These are phyloP conservation scores for Phymorhynchus buccinoides DNA, from an alignment of 1,140 invertebrate species.

Conservation along the genomic window DNA sequence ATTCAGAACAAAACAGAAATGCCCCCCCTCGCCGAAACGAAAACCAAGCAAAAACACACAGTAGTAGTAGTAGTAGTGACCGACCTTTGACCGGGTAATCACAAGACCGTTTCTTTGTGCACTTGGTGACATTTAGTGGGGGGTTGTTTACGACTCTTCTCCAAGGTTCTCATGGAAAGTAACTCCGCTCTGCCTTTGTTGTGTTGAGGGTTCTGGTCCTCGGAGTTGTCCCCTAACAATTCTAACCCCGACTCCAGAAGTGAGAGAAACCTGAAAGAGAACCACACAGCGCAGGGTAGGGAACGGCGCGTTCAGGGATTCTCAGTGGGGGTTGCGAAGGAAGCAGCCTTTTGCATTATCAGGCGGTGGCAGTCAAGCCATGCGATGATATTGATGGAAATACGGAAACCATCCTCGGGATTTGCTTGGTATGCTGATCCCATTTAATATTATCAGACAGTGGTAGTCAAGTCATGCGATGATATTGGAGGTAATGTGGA, in stretches of 20 bases:
- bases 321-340: background rate
- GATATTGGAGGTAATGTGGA: no score
- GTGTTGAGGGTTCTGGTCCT: constrained; percentile 12
- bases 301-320: background rate
- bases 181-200: background rate
- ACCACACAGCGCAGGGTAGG: background rate
- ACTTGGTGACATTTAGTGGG: no score
- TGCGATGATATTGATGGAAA: background rate
- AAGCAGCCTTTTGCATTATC: background rate
- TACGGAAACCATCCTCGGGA: no score
- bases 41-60: no score
- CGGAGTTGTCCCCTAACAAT: constrained; percentile 31
- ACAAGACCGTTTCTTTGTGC: constrained; percentile 14
- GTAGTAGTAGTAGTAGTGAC: no score
- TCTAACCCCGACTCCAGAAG: constrained; percentile 29
- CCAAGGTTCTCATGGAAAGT: background rate
- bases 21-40: no score
- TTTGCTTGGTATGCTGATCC: no score
- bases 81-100: background rate
- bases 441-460: background rate
- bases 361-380: background rate
- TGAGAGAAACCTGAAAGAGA: constrained; percentile 30
- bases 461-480: no score
- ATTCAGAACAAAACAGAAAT: no score
- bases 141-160: background rate